phyloP scores from a whole-genome alignment of 2,113 vertebrate species.

The Forbesichthys agassizii region DNA sequence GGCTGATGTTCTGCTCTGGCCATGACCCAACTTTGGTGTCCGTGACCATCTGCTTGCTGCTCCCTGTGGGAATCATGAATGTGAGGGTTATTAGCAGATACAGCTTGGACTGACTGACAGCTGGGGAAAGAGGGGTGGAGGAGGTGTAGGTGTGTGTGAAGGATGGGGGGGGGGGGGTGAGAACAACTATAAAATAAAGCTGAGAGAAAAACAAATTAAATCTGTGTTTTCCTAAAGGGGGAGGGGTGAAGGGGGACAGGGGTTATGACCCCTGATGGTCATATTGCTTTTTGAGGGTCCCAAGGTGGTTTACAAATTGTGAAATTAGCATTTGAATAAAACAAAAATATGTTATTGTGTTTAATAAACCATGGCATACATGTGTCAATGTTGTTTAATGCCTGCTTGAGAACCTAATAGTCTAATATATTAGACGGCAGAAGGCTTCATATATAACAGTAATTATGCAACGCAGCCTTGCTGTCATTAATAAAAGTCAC shows the following conservation, averaged over 20 bases:
- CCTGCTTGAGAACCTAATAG: too few relatives aligned
- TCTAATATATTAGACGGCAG: not conserved
- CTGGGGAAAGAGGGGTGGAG: constrained; percentile 72
- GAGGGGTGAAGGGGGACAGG: constrained; percentile 48
- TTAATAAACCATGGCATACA: too few relatives aligned
- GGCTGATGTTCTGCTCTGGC: constrained; percentile 70
- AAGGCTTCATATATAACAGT: not conserved
- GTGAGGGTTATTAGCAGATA: constrained; percentile 86
- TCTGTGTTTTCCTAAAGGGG: not conserved
- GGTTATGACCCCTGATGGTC: not conserved
- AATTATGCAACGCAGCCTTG: not conserved
- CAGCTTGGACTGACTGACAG: constrained; percentile 82
- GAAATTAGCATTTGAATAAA: too few relatives aligned
- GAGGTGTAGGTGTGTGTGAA: constrained; percentile 17
- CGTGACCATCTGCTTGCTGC: constrained; percentile 81
- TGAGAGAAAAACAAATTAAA: constrained; percentile 57
- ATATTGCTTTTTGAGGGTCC: too few relatives aligned
- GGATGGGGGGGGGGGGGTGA: not conserved
- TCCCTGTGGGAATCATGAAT: constrained; percentile 80
- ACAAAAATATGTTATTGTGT: too few relatives aligned
- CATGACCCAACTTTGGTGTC: constrained; percentile 68
- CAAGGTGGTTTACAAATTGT: too few relatives aligned
- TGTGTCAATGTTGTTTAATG: too few relatives aligned
- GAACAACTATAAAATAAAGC: constrained; percentile 28
- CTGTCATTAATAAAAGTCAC: not conserved